Conservation (phyloP, 2,888 invertebrate species). For the Platycnemis pennipes region DNA sequence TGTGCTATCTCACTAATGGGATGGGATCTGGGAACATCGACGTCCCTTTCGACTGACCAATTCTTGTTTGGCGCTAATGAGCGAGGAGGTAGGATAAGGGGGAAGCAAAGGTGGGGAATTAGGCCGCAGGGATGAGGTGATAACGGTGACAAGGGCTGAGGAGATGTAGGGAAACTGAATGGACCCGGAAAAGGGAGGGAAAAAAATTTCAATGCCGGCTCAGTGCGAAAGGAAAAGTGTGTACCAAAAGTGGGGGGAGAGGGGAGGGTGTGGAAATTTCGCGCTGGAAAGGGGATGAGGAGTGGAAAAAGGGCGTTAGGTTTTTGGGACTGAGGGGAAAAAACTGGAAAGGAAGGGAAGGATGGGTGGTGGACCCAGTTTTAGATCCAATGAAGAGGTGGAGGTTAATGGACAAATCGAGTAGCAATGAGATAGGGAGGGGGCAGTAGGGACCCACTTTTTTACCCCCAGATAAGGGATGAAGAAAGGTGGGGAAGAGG, state of each 20-base stretch:
- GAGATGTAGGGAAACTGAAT: background rate
- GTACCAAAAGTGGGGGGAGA: background rate
- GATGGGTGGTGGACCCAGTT: background rate
- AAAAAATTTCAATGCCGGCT: background rate
- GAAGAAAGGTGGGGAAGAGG: background rate
- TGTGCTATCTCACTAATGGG: background rate
- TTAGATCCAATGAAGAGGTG: background rate
- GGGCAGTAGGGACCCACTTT: background rate
- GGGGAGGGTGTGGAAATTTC: background rate
- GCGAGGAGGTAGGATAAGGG: background rate
- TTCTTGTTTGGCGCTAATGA: background rate
- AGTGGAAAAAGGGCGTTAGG: background rate
- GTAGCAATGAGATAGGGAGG: conserved; percentile 35
- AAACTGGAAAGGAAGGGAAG: background rate
- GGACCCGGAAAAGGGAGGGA: background rate
- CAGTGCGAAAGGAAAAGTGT: conserved; percentile 4
- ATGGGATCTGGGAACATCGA: background rate
- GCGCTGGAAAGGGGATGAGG: background rate
- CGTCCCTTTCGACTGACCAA: background rate
- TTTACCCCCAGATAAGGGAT: background rate
- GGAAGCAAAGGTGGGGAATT: background rate
- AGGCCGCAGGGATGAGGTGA: background rate
- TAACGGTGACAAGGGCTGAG: background rate
- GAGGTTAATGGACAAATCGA: conserved; percentile 60
- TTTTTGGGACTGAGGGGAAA: background rate